Base-by-base conservation (phyloP, 1,140 invertebrate genomes). In the Catajapyx aquilonaris region DNA sequence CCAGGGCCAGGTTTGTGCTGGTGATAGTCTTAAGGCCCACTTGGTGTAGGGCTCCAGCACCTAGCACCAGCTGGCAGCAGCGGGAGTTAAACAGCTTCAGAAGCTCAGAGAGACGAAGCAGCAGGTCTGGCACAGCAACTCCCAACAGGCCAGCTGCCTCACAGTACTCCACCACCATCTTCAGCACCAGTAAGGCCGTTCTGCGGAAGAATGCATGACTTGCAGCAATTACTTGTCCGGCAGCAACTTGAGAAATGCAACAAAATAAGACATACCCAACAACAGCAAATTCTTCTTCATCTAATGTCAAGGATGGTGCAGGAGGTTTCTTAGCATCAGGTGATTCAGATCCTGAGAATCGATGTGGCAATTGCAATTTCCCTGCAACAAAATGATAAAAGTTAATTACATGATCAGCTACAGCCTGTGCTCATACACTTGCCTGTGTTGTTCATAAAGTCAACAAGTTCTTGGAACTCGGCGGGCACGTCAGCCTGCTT, bases 1-100 rank as follows among this genome's bases (percentile, higher is more conserved):
- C 83, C 41, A 97, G 59, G 5, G 86, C 90, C 41, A 97, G 62
- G 64, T 93, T 95, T 28, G 79, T 84, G 42, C 81, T 90, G 1
- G 87, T 91, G 34, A 99, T 98, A 31, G 86, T 94, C 62, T 94
- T 96, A 28, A 97, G 60, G 1, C 91, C 90, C 41, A 87, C 76
- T 51, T 87, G 77, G 20, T 54, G 56, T 49, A 96, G 71, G 2
- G 94, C 91, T 20, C 88, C 90, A 20, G 90, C 93, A 34, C 90
- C 90, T 17, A 97, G 62, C 18, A 99, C 85, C 38, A 98, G 61
- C 53, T 95, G 86, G 60, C 81, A 94, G 42, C 80, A 84, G 45
- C 79, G 70, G 4, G 81, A 91, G 64, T 95, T 97, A 53, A 93
- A 96, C 46, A 76, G 71, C 52, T 81, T 66, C 38, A 91, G 64